A percentile compares a stretch with the other conserved stretches of the same genome.
Evolutionary conservation across 2,888 invertebrate genomes (phyloP).

Genomic region (Heliconius hortense): DNA sequence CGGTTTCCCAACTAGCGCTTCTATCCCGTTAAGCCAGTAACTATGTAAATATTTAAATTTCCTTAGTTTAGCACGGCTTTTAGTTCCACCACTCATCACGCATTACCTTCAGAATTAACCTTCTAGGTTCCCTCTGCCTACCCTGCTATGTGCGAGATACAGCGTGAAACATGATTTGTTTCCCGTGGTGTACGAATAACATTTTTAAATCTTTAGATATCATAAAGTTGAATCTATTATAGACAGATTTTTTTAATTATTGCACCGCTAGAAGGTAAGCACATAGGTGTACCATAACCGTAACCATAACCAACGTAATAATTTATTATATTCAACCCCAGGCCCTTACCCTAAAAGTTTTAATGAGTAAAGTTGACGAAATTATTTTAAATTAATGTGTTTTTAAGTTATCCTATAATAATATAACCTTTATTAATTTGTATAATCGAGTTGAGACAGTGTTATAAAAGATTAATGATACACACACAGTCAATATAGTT

Average conservation of each 20-base stretch:
- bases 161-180: too few relatives aligned
- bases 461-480: not conserved
- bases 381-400: constrained; percentile 14
- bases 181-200: not conserved
- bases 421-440: not conserved
- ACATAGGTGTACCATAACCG: constrained; percentile 4
- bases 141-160: too few relatives aligned
- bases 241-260: not conserved
- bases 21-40: not conserved
- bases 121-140: too few relatives aligned
- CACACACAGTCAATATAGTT: not conserved
- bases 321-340: constrained; percentile 9
- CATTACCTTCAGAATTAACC: too few relatives aligned
- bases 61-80: not conserved
- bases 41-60: not conserved
- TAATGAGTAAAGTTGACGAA: constrained; percentile 10
- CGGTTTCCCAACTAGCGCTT: not conserved
- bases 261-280: not conserved
- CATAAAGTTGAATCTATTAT: not conserved
- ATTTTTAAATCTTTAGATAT: not conserved
- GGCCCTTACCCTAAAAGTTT: not conserved
- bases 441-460: not conserved
- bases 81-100: too few relatives aligned
- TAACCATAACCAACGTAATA: not conserved
- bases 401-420: constrained; percentile 16